Evolutionary conservation across 2,888 invertebrate species (phyloP), one percentile per base, ranked within the genome.

Genomic region (Drosophila basisetae): DNA sequence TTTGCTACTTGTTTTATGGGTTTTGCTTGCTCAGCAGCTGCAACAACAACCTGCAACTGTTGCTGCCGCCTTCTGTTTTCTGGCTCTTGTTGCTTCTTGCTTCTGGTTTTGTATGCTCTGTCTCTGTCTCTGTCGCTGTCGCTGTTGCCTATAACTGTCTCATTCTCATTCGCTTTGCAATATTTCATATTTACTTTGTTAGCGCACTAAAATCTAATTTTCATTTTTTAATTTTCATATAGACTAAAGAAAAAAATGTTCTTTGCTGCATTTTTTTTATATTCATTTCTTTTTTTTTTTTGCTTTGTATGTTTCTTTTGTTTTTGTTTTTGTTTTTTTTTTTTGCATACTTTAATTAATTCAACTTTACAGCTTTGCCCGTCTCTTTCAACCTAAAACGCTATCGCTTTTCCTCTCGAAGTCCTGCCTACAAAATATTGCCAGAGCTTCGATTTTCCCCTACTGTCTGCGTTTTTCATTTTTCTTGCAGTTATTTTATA

Each of bases 181-280:
- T 84, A 87, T 87, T 76, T 82, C 39, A 76, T 87, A 74, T 82
- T 80, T 72, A 80, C 64, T 74, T 74, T 67, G 33, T 72, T 63
- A 68, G 83, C 75, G 78, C 71, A 68, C 69, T 86, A 69, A 78
- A 75, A 65, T 60, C 84, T 84, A 82, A 73, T 78, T 67, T 72
- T 62, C 39, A 56, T 55, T 72, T 25, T 43, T 41, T 65, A 28
- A 56, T 50, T 59, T 54, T 61, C 55, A 28, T 79, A 76, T 76
- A 82, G 73, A 83, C 78, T 85, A 86, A 84, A 76, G 82, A 84
- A 85, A 78, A 85, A 88, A 85, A 80, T 71, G 63, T 72, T 65
- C 55, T 43, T 68, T 64, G 53, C 33, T 33, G 31, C 18, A 35
- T 39, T 56, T 56, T 37, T 53, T 53, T 60, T 47, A 43, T 49